Base-by-base conservation (phyloP, 2,113 vertebrate species). In the Microcebus tavaratra region DNA sequence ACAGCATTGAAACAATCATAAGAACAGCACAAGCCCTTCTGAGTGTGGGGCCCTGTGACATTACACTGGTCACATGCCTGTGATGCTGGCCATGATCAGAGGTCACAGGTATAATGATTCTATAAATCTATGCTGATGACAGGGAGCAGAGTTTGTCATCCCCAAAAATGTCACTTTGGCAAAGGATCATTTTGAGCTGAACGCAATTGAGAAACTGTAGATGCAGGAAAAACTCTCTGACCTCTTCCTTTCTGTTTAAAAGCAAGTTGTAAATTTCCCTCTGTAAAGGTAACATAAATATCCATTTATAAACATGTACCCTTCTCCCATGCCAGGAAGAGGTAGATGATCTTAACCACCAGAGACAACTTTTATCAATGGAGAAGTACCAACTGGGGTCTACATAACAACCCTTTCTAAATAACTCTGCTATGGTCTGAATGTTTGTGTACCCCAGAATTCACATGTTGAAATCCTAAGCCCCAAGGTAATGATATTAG, bases 31-130 rank as follows among this genome's bases (percentile, higher is more conserved):
- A 39, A 9, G 14, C 10, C 23, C n/a, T 76, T 31, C 23, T 6
- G 5, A 14, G 34, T 34, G 21, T 70, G 73, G 14, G 8, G 8
- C 17, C 75, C n/a, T 3, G 2, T 1, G 31, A 55, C 27, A 68
- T 27, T 20, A 8, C 1, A 25, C 8, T 45, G 18, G n/a, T 79
- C 36, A 48, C 27, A 21, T 0, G 2, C 13, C 45, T 2, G 5
- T 5, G n/a, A 55, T 80, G 50, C 17, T 34, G 50, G 55, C 17
- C 48, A 27, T 73, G 48, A n/a, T 13, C 48, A 59, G 4, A 88
- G 42, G 42, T 53, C 36, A 68, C 0, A 0, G 61, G 29, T 63
- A 65, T 39, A n/a, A 39, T 27, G 12, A 84, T 45, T 59, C 68
- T 45, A 29, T 25, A 31, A 55, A 29, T 39, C 25, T 67, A 7